These are phyloP conservation scores for Ochlodes sylvanus DNA, from an alignment of 2,888 invertebrate genomes.

Conservation along the genomic window DNA sequence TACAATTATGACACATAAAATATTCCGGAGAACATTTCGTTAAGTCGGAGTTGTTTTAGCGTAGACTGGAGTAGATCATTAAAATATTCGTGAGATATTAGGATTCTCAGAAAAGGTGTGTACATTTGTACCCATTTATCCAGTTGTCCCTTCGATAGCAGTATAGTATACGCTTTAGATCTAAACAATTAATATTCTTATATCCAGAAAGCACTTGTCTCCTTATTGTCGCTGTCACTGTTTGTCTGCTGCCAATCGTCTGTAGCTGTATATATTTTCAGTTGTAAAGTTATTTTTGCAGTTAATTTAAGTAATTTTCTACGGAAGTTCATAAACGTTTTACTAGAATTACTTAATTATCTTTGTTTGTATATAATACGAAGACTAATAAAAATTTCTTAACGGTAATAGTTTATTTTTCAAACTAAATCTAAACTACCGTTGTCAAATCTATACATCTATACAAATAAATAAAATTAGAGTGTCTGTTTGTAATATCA, in stretches of 20 bases:
- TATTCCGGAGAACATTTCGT: neutral
- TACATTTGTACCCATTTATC: too few relatives aligned
- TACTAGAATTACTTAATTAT: neutral
- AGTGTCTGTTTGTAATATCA: too few relatives aligned
- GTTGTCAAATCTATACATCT: neutral
- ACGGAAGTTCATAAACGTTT: conserved; percentile 1
- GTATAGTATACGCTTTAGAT: too few relatives aligned
- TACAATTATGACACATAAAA: neutral
- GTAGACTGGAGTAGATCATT: neutral
- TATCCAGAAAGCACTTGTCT: too few relatives aligned
- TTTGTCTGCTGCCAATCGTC: neutral
- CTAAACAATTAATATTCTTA: too few relatives aligned
- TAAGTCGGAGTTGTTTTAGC: neutral
- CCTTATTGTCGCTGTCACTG: too few relatives aligned
- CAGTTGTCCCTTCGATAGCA: too few relatives aligned
- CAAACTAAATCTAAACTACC: neutral
- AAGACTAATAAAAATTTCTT: neutral
- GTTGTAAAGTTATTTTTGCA: neutral
- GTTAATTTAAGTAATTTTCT: neutral
- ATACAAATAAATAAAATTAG: too few relatives aligned
- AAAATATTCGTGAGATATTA: too few relatives aligned
- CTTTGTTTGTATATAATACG: neutral
- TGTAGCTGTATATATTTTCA: neutral
- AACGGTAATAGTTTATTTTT: neutral
- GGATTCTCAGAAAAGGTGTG: too few relatives aligned